These are phyloP conservation scores for Cherax quadricarinatus DNA, from an alignment of 1,140 invertebrate genomes.

Conservation along the genomic window DNA sequence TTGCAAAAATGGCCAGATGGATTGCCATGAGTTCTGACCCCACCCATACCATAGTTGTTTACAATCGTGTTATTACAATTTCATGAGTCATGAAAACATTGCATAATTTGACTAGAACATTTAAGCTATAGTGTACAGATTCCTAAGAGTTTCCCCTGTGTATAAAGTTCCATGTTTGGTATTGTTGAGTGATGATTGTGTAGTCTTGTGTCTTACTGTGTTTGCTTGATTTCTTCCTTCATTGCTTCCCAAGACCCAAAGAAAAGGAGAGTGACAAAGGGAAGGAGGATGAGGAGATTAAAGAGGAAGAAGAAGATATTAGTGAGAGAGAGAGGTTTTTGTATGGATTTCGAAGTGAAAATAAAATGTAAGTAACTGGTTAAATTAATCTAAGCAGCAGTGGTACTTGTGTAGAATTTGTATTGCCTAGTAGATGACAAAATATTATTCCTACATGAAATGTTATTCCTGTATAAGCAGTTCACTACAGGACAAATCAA, in stretches of 20 bases:
- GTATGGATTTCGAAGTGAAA: conserved; percentile 41
- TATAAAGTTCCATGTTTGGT: neutral
- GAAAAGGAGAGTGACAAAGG: conserved; percentile 76
- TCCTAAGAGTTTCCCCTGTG: neutral
- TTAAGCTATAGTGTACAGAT: neutral
- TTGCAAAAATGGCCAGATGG: too few species aligned
- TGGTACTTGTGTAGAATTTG: conserved; percentile 8
- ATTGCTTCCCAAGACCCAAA: conserved; percentile 19
- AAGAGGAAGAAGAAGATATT: conserved; percentile 77
- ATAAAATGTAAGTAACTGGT: conserved; percentile 54
- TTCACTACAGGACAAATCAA: too few species aligned
- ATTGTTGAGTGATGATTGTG: neutral
- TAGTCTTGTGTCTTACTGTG: neutral
- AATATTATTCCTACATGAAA: neutral
- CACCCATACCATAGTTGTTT: too few species aligned
- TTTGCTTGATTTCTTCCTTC: conserved; percentile 17
- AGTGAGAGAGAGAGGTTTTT: conserved; percentile 56
- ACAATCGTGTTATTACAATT: too few species aligned
- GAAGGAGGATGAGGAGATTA: conserved; percentile 75
- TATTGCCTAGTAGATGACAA: conserved; percentile 10
- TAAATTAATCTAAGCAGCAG: conserved; percentile 4
- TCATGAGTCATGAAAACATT: too few species aligned
- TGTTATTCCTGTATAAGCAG: neutral
- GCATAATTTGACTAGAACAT: too few species aligned
- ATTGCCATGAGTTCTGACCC: too few species aligned